A percentile compares a stretch with the other conserved stretches of the same genome.
Evolutionary conservation across 2,797 vertebrate genomes (phyloP).

Genomic region (Lutjanus campechanus): DNA sequence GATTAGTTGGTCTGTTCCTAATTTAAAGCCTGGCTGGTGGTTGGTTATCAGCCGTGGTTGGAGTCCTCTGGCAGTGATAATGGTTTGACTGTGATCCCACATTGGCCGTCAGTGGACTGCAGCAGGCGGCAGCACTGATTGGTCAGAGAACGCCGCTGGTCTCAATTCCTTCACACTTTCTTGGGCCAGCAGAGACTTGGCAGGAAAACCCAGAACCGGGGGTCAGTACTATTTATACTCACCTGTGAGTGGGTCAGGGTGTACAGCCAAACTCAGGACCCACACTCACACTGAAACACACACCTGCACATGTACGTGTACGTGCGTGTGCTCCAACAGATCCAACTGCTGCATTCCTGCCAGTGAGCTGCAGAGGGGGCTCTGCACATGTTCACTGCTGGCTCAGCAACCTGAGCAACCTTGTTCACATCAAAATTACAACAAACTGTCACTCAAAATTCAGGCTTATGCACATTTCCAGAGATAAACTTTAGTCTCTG

Average conservation of each 20-base stretch:
- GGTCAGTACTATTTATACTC: conserved; percentile 62
- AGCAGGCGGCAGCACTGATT: background rate
- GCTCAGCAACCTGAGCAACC: conserved; percentile 50
- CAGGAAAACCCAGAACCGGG: conserved; percentile 31
- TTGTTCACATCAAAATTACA: background rate
- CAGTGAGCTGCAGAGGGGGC: conserved; percentile 77
- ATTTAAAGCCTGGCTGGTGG: conserved; percentile 36
- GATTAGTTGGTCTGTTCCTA: conserved; percentile 15
- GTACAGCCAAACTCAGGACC: conserved; percentile 56
- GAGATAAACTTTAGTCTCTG: background rate
- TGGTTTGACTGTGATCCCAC: conserved; percentile 23
- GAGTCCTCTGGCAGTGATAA: conserved; percentile 25
- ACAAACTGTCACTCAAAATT: conserved; percentile 4
- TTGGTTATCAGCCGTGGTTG: conserved; percentile 4
- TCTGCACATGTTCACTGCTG: conserved; percentile 60
- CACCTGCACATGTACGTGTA: background rate
- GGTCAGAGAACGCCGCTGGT: conserved; percentile 4
- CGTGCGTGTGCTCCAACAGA: background rate
- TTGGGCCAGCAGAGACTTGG: conserved; percentile 41
- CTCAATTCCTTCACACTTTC: conserved; percentile 31
- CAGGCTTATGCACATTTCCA: background rate
- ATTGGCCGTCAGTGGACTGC: background rate
- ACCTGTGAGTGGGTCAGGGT: conserved; percentile 58
- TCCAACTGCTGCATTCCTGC: conserved; percentile 39
- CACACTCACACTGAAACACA: background rate